Percentiles rank a stretch among this genome's conserved stretches.
Conservation (phyloP, 2,888 invertebrate species). For the Latrodectus elegans region DNA sequence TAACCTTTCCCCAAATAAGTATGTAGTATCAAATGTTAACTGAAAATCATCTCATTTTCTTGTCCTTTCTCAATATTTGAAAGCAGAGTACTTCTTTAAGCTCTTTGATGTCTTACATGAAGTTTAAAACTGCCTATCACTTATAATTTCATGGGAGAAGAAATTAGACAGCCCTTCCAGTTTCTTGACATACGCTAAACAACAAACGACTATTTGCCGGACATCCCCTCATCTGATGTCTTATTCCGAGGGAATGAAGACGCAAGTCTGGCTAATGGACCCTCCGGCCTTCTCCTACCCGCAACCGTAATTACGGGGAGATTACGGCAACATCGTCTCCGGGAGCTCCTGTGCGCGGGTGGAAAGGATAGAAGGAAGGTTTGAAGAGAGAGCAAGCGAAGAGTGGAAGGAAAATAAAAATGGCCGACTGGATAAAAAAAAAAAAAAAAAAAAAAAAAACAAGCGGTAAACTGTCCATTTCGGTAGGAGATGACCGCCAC, state of each 20-base stretch:
- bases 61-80: too few relatives aligned
- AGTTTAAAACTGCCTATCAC: too few relatives aligned
- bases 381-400: too few relatives aligned
- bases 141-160: neutral
- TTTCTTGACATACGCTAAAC: slow-evolving; percentile 9
- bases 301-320: slow-evolving; percentile 62
- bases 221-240: slow-evolving; percentile 36
- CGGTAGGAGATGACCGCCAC: slow-evolving; percentile 21
- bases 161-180: neutral
- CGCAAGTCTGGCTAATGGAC: slow-evolving; percentile 42
- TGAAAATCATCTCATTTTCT: too few relatives aligned
- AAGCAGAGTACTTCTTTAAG: too few relatives aligned
- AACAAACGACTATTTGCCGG: slow-evolving; percentile 21
- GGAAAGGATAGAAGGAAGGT: too few relatives aligned
- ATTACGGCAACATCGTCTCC: slow-evolving; percentile 49
- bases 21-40: too few relatives aligned
- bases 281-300: slow-evolving; percentile 17
- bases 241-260: slow-evolving; percentile 47
- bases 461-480: slow-evolving; percentile 23
- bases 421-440: neutral
- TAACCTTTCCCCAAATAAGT: too few relatives aligned
- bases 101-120: too few relatives aligned
- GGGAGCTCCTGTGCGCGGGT: neutral
- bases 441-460: neutral
- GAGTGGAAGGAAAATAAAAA: too few relatives aligned